These are phyloP conservation scores for Struthio camelus DNA, from an alignment of 2,113 vertebrate species.

Conservation along the genomic window DNA sequence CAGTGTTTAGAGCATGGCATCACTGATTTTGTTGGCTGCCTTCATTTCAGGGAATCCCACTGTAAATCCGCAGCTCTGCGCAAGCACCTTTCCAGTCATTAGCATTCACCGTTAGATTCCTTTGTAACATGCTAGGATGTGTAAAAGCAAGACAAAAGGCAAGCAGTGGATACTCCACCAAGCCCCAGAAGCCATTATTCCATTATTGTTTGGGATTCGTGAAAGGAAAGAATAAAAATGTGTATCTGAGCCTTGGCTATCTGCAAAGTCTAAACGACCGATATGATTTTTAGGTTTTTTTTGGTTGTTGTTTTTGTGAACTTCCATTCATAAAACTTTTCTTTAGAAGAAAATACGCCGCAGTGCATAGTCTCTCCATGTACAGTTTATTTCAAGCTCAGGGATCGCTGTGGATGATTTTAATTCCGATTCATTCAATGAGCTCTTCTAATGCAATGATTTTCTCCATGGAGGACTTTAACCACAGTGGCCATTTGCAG, in stretches of 20 bases:
- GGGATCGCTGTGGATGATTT: slow-evolving; percentile 41
- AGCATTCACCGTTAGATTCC: slow-evolving; percentile 60
- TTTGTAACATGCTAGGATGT: slow-evolving; percentile 39
- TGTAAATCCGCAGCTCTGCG: slow-evolving; percentile 70
- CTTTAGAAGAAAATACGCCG: background rate
- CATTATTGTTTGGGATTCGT: slow-evolving; percentile 38
- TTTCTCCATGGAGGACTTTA: slow-evolving; percentile 74
- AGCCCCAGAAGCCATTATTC: slow-evolving; percentile 48
- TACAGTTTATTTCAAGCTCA: slow-evolving; percentile 32
- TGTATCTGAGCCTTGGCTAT: background rate
- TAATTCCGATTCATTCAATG: slow-evolving; percentile 55
- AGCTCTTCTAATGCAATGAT: slow-evolving; percentile 62
- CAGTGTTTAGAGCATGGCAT: slow-evolving; percentile 66
- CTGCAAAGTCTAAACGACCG: background rate
- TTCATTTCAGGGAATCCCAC: slow-evolving; percentile 58
- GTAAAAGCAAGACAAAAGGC: slow-evolving; percentile 32
- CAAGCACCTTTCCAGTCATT: slow-evolving; percentile 51
- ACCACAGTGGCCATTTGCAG: slow-evolving; percentile 71
- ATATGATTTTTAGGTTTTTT: background rate
- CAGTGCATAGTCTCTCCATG: background rate
- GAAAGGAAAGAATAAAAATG: slow-evolving; percentile 46
- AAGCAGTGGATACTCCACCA: slow-evolving; percentile 41
- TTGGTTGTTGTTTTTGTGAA: background rate
- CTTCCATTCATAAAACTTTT: slow-evolving; percentile 35
- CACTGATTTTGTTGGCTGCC: slow-evolving; percentile 52